A percentile compares a stretch with the other conserved stretches of the same genome.
phyloP scores from a whole-genome alignment of 1,140 invertebrate species.

The Zophobas atratus region DNA sequence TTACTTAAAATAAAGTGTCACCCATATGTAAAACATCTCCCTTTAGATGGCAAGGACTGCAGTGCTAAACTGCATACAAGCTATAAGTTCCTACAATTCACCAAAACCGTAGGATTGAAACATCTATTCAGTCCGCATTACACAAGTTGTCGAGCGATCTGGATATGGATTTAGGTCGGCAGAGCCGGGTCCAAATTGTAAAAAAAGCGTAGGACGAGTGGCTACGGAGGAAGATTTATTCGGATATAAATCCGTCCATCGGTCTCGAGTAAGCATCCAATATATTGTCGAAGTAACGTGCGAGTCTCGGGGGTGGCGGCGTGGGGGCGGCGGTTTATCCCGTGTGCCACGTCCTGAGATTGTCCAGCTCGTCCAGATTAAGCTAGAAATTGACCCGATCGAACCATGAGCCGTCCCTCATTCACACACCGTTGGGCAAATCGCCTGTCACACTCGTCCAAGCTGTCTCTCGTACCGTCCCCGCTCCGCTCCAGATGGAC shows the following conservation, averaged over 20 bases:
- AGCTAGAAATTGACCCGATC: constrained; percentile 66
- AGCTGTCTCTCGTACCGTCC: constrained; percentile 5
- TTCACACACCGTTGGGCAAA: constrained; percentile 66
- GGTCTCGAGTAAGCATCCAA: constrained; percentile 60
- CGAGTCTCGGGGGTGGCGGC: constrained; percentile 34
- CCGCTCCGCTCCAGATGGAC: constrained; percentile 1
- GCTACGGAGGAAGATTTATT: constrained; percentile 54
- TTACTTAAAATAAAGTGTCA: no score
- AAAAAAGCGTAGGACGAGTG: constrained; percentile 10
- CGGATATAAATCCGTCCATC: constrained; percentile 59
- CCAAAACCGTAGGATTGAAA: no score
- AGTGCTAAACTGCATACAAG: no score
- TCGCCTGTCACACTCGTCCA: constrained; percentile 64
- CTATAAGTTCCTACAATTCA: no score
- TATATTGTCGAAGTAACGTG: constrained; percentile 60
- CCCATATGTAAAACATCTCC: no score
- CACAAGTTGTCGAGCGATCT: neutral
- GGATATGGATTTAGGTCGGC: neutral
- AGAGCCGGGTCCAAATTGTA: neutral
- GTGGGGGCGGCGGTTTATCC: constrained; percentile 53
- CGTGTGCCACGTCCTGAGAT: constrained; percentile 61
- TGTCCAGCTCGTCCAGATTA: constrained; percentile 66
- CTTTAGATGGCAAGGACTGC: no score
- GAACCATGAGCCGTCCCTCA: constrained; percentile 65
- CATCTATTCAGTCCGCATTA: neutral